These are phyloP conservation scores for Plutella xylostella DNA, from an alignment of 2,888 invertebrate genomes.

Conservation along the genomic window DNA sequence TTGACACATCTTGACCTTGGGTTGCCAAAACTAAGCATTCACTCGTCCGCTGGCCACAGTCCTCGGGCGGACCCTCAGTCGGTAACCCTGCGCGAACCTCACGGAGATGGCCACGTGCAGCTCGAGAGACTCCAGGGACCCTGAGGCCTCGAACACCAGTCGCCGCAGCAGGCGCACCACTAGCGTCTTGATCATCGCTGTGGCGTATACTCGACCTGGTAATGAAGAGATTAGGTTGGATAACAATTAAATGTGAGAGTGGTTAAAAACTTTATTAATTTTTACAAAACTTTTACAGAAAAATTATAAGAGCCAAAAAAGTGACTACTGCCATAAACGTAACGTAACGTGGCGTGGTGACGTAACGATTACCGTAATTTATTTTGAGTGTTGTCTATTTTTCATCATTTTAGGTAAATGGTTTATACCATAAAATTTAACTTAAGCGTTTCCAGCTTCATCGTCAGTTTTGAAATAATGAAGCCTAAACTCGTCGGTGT, in stretches of 20 bases:
- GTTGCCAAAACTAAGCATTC: no score
- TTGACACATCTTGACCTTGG: no score
- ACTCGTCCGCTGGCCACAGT: not conserved
- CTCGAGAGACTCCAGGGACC: slow-evolving; percentile 32
- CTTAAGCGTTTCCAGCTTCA: no score
- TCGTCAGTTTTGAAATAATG: no score
- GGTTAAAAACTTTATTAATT: no score
- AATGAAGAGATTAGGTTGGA: not conserved
- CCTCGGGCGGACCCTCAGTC: slow-evolving; percentile 28
- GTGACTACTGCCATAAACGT: no score
- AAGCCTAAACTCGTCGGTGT: no score
- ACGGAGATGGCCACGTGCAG: slow-evolving; percentile 46
- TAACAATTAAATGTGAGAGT: no score
- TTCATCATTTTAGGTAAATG: no score
- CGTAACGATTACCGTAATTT: no score
- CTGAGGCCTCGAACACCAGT: slow-evolving; percentile 30
- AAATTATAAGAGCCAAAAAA: not conserved
- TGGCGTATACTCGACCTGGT: slow-evolving; percentile 47
- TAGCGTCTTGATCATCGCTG: slow-evolving; percentile 40
- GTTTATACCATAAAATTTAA: no score
- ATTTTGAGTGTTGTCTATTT: no score
- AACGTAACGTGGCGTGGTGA: not conserved
- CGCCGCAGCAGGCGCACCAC: slow-evolving; percentile 33
- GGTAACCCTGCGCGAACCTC: slow-evolving; percentile 38
- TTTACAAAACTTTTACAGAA: not conserved